Evolutionary conservation across 2,797 vertebrate species (phyloP).

Genomic region (Falco biarmicus): DNA sequence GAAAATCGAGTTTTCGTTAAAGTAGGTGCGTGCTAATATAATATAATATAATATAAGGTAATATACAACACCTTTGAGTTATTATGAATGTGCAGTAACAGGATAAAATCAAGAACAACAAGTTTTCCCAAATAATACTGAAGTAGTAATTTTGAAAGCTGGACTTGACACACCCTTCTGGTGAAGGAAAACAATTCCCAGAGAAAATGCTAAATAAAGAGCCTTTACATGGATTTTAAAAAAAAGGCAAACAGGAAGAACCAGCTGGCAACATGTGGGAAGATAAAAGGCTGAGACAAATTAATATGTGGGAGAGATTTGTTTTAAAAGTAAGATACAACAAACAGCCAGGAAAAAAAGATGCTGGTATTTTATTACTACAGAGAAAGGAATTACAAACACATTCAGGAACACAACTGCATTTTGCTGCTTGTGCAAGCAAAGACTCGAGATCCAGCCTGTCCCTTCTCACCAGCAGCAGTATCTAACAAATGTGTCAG

Average conservation of each 20-base stretch:
- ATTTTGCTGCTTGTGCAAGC: background rate
- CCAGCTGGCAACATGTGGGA: conserved; percentile 56
- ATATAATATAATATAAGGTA: background rate
- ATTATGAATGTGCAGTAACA: background rate
- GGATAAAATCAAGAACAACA: conserved; percentile 23
- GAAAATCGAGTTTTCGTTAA: background rate
- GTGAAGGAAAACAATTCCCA: conserved; percentile 14
- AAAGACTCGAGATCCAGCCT: background rate
- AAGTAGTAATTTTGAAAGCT: background rate
- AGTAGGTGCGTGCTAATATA: background rate
- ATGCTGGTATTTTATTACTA: background rate
- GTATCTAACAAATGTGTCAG: fast-evolving
- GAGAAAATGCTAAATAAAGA: conserved; percentile 33
- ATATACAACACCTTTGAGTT: background rate
- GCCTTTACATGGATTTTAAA: background rate
- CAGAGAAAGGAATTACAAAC: background rate
- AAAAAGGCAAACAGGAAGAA: conserved; percentile 51
- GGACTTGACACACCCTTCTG: background rate
- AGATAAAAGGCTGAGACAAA: conserved; percentile 60
- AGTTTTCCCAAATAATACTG: background rate
- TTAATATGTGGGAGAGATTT: conserved; percentile 22
- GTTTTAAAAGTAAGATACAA: conserved; percentile 10
- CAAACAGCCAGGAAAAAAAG: background rate
- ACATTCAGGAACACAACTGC: background rate
- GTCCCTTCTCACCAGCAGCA: background rate